Evolutionary conservation across 2,113 vertebrate species (phyloP), one percentile per base, ranked within the genome.

Genomic region (Oryzias javanicus): DNA sequence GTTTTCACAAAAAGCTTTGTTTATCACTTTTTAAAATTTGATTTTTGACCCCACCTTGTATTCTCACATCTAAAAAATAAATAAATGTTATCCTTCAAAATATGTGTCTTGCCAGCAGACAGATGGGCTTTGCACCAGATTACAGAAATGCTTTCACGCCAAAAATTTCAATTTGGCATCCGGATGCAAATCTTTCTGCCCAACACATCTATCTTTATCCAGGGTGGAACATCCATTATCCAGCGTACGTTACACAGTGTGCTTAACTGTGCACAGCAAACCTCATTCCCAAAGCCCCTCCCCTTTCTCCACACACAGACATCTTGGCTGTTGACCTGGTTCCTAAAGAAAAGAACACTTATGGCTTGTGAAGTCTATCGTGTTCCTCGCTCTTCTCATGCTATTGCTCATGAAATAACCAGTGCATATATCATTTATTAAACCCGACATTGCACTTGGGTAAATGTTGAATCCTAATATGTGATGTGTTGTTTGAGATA

Each of bases 371-470:
- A 80, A 74, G 45, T 68, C 70, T 69, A 76, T 78, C 63, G 56
- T 80, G 67, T 55, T 44, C 44, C 24, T 52, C 24, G 46, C 55
- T 54, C 29, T 49, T 59, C 72, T 80, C 67, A 45, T 76, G 56
- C 54, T 57, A 65, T 55, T 71, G 35, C 60, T 45, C 4, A 14
- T 60, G 55, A 60, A 47, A 51, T 12, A 72, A 73, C 60, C 41
- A 24, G 47, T 73, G 74, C 70, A 74, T 77, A 58, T 85, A 90
- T 90, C 64, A 87, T 89, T 89, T 86, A 88, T 88, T 88, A 65
- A 81, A 85, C 78, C 76, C 76, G 79, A 85, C 84, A 84, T 80
- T 80, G 79, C 85, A 83, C 83, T 80, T 69, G 70, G 48, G 76
- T 76, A 81, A 76, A 81, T 70, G 80, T 80, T 72, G 67, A 77